These are phyloP conservation scores for Disparrhopalites patrizii DNA, from an alignment of 2,888 invertebrate genomes.

Conservation along the genomic window DNA sequence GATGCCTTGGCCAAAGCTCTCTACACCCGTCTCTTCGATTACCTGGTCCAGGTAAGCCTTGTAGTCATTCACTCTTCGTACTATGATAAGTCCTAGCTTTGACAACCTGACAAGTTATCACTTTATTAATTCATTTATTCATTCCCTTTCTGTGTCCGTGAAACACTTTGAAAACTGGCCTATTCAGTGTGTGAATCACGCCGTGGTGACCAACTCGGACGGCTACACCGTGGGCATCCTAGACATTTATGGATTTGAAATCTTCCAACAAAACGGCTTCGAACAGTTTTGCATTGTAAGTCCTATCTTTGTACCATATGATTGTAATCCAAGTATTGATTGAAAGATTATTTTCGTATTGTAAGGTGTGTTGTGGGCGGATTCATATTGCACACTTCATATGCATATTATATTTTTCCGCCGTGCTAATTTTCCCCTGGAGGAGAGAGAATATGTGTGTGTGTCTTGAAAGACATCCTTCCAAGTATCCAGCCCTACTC, in stretches of 20 bases:
- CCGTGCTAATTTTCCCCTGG: no score
- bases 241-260: constrained; percentile 69
- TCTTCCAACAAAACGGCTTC: constrained; percentile 65
- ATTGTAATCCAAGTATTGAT: no score
- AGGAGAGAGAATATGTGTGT: no score
- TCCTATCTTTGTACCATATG: neutral
- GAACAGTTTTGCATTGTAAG: constrained; percentile 62
- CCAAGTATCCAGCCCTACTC: no score
- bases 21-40: constrained; percentile 63
- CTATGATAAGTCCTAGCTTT: neutral
- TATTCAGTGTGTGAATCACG: constrained; percentile 62
- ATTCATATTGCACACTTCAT: no score
- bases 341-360: no score
- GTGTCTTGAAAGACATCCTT: no score
- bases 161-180: no score
- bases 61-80: neutral
- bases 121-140: neutral
- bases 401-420: no score
- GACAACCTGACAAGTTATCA: neutral
- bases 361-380: no score
- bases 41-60: constrained; percentile 56
- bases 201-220: constrained; percentile 57
- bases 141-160: constrained; percentile 47
- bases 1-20: constrained; percentile 65
- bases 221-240: constrained; percentile 61